A percentile compares a stretch with the other conserved stretches of the same genome.
phyloP scores from a whole-genome alignment of 1,140 invertebrate species.

The Drosophila pseudoobscura region DNA sequence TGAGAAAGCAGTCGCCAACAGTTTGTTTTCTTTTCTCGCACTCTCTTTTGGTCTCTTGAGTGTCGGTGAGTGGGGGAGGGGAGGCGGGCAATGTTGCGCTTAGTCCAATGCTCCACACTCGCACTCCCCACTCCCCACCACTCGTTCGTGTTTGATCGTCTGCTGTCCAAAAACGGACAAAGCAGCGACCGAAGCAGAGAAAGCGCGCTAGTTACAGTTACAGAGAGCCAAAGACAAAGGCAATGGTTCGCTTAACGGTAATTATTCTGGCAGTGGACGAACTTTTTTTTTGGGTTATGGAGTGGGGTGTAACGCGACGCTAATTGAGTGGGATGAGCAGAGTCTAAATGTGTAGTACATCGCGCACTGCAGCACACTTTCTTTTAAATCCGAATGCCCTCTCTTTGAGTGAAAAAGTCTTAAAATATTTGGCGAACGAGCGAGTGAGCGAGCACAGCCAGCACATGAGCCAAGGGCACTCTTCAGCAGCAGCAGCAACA shows the following conservation, averaged over 20 bases:
- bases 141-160: conserved; percentile 10
- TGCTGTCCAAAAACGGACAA: conserved; percentile 42
- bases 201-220: conserved; percentile 74
- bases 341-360: conserved; percentile 9
- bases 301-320: neutral
- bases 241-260: conserved; percentile 49
- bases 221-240: conserved; percentile 48
- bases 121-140: too few relatives aligned
- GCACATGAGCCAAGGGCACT: conserved; percentile 9
- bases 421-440: conserved; percentile 1
- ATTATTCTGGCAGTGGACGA: conserved; percentile 16
- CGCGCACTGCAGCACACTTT: conserved; percentile 11
- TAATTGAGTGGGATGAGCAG: conserved; percentile 47
- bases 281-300: too few relatives aligned
- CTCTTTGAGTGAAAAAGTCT: neutral
- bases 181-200: conserved; percentile 44
- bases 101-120: too few relatives aligned
- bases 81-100: conserved; percentile 12
- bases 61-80: conserved; percentile 3
- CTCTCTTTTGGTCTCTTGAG: conserved; percentile 35
- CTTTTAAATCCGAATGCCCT: conserved; percentile 15
- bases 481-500: neutral
- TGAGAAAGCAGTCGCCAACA: conserved; percentile 41
- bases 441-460: neutral
- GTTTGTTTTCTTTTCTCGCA: conserved; percentile 50